Percentiles rank a stretch among this genome's conserved stretches.
These are phyloP conservation scores for Chaetoderma sp. DNA, from an alignment of 2,888 invertebrate genomes.

Conservation along the genomic window DNA sequence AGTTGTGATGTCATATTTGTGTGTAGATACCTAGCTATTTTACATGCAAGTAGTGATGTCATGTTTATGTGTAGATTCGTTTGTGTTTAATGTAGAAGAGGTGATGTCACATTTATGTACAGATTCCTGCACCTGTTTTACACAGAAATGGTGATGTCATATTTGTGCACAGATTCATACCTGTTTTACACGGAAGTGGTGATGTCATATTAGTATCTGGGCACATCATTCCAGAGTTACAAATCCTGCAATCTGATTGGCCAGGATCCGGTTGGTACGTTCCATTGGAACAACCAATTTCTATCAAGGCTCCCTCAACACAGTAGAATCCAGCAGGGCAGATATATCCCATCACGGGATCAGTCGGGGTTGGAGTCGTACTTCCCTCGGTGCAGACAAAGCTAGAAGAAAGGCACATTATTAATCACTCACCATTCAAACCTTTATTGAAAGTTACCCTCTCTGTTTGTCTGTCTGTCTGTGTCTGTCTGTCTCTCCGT, in stretches of 20 bases:
- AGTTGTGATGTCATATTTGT: too few species aligned
- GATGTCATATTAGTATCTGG: slow-evolving; percentile 56
- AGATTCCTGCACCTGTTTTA: slow-evolving; percentile 48
- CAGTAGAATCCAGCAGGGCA: slow-evolving; percentile 65
- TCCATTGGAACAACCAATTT: slow-evolving; percentile 61
- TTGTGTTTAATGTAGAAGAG: too few species aligned
- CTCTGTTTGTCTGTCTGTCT: too few species aligned
- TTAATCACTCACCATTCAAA: too few species aligned
- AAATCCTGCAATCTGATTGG: slow-evolving; percentile 56
- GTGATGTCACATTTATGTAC: too few species aligned
- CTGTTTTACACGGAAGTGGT: slow-evolving; percentile 57
- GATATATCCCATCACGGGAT: slow-evolving; percentile 53
- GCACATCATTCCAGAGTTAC: slow-evolving; percentile 62
- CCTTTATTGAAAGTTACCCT: too few species aligned
- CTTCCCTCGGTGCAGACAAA: slow-evolving; percentile 64
- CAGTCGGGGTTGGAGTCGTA: slow-evolving; percentile 53
- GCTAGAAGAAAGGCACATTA: slow-evolving; percentile 40
- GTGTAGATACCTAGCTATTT: too few species aligned
- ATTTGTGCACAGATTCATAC: slow-evolving; percentile 50
- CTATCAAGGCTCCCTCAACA: slow-evolving; percentile 51
- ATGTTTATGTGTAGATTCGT: too few species aligned
- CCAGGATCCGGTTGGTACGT: slow-evolving; percentile 59
- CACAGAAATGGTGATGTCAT: slow-evolving; percentile 60
- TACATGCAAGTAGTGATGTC: too few species aligned
- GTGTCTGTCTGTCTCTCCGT: too few species aligned